These are phyloP conservation scores for Cavia aperea DNA, from an alignment of 2,113 vertebrate species.

Conservation along the genomic window DNA sequence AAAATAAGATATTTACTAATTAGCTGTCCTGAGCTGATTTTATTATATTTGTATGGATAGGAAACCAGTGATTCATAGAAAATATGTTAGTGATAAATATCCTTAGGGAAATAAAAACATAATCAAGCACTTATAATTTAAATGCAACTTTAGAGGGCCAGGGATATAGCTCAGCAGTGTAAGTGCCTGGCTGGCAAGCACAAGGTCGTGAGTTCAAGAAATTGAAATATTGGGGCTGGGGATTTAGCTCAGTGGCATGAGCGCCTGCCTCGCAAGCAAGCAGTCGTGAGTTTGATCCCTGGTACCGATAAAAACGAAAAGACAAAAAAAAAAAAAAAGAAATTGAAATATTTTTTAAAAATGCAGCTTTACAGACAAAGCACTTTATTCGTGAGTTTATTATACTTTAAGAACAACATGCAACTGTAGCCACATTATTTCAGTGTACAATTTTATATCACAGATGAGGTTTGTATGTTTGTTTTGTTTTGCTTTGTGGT, in stretches of 20 bases:
- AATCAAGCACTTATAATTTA: not conserved
- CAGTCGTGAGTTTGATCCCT: too few relatives aligned
- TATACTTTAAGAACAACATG: not conserved
- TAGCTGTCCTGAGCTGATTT: not conserved
- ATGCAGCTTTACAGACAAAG: not conserved
- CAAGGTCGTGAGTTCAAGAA: too few relatives aligned
- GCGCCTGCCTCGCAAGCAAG: too few relatives aligned
- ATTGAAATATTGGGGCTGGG: too few relatives aligned
- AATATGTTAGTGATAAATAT: conserved; percentile 8
- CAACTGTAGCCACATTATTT: not conserved
- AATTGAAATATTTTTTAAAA: not conserved
- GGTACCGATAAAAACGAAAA: too few relatives aligned
- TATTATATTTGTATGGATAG: conserved; percentile 23
- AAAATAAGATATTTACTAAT: conserved; percentile 35
- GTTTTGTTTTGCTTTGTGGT: not conserved
- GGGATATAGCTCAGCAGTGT: too few relatives aligned
- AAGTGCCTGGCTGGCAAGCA: too few relatives aligned
- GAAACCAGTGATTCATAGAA: conserved; percentile 29
- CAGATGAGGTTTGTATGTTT: not conserved
- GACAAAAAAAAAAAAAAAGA: too few relatives aligned
- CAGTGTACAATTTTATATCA: not conserved
- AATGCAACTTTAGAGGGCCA: not conserved
- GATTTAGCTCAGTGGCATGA: too few relatives aligned
- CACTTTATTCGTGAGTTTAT: conserved; percentile 1
- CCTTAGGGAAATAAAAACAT: not conserved